Conservation (phyloP, 2,888 invertebrate species). For the Mechanitis mazaeus region DNA sequence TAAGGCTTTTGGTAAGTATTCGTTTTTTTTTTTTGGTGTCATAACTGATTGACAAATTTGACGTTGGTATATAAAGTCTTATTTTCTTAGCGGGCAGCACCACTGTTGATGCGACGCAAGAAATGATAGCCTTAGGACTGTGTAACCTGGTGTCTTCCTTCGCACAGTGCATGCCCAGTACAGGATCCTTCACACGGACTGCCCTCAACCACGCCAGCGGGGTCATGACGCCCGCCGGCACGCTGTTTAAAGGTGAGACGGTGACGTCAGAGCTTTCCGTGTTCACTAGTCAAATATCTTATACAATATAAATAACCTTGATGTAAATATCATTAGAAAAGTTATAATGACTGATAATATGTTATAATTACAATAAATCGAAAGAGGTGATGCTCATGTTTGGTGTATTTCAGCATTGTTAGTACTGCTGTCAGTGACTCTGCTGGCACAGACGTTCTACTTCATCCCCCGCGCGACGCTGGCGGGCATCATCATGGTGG, state of each 20-base stretch:
- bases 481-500: slow-evolving; percentile 91
- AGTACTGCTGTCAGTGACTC: slow-evolving; percentile 86
- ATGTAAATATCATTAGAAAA: too few relatives aligned
- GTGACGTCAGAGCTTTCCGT: background rate
- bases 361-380: too few relatives aligned
- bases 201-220: slow-evolving; percentile 95
- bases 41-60: too few relatives aligned
- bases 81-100: slow-evolving; percentile 80
- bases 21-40: background rate
- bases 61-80: too few relatives aligned
- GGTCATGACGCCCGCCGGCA: slow-evolving; percentile 88
- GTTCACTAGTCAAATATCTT: too few relatives aligned
- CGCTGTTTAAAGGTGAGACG: slow-evolving; percentile 80
- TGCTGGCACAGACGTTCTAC: slow-evolving; percentile 87
- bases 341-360: too few relatives aligned
- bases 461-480: slow-evolving; percentile 91
- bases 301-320: too few relatives aligned
- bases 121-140: slow-evolving; percentile 90
- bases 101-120: slow-evolving; percentile 90
- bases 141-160: slow-evolving; percentile 89
- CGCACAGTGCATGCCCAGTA: slow-evolving; percentile 89
- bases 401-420: slow-evolving; percentile 72
- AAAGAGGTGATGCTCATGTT: background rate
- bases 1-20: slow-evolving; percentile 83
- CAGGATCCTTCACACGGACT: slow-evolving; percentile 90